Base-by-base conservation (phyloP, 2,113 vertebrate species). In the Rousettus leschenaultii region DNA sequence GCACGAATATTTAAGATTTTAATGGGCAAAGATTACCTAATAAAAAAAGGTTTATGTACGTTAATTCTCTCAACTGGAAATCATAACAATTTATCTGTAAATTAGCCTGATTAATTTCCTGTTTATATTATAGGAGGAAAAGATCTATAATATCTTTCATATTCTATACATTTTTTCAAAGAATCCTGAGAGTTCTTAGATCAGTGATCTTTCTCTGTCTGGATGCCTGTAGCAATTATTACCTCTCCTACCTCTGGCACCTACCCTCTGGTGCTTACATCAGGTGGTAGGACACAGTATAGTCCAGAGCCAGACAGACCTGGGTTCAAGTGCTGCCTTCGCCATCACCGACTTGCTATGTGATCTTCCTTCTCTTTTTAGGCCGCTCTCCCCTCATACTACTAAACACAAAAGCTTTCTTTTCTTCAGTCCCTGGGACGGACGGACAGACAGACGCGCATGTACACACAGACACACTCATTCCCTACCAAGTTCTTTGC, bases 21-120 rank as follows among this genome's bases (percentile, higher is more conserved):
- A 65, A 65, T 26, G 45, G 57, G 35, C 75, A 89, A 95, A 71
- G 48, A 57, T 61, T 73, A 86, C 15, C 40, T 38, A 92, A 24
- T 65, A 79, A 88, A 96, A 95, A 95, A 59, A 70, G 13, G 28
- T 6, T 33, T 30, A 26, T 28, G 6, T 28, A 24, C 6, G 35
- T 90, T 92, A 55, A 57, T 77, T 93, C 61, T 94, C 94, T 92
- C 90, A 96, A 57, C 24, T 59, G 68, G 40, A 89, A 59, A 51
- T 73, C 66, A 53, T 7, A 79, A 63, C 22, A 53, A 57, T 74
- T 74, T 61, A 74, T 53, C 86, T n/a, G 16, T 83, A 94, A 96
- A 86, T 84, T 35, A 87, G 43, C 30, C 13, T 55, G 51, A 86
- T 66, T 80, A 59, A 85, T 74, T 92, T 92, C 53, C 79, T 95